Conservation (phyloP, 2,797 vertebrate genomes). For the Sebastes flavidus region DNA sequence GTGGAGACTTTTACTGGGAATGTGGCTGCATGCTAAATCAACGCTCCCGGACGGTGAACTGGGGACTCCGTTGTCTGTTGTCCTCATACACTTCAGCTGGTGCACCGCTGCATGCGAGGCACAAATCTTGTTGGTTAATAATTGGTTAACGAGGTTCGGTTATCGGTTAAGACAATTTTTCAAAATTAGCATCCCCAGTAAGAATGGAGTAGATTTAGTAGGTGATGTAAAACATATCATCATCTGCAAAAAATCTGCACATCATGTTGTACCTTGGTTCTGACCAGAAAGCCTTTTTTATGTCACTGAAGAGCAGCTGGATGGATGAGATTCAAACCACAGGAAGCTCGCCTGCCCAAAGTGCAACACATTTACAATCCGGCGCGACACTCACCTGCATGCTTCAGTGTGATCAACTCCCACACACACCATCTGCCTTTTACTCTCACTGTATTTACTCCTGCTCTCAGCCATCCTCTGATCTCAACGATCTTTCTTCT, state of each 20-base stretch:
- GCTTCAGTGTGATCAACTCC: constrained; percentile 22
- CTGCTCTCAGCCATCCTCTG: neutral
- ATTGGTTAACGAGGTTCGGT: no score
- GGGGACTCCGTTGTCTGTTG: no score
- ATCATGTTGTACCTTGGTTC: neutral
- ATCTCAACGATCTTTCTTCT: neutral
- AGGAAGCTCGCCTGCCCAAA: constrained; percentile 16
- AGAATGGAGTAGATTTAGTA: neutral
- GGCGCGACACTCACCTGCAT: constrained; percentile 21
- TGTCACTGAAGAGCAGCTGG: constrained; percentile 2
- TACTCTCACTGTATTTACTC: constrained; percentile 19
- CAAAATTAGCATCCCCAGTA: no score
- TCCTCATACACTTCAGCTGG: no score
- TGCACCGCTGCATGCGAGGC: no score
- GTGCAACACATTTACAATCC: constrained; percentile 13
- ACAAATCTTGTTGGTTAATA: no score
- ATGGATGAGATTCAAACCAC: neutral
- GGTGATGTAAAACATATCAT: neutral
- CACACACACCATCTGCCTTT: constrained; percentile 36
- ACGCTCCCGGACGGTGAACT: no score
- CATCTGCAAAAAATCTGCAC: neutral
- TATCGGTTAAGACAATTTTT: no score
- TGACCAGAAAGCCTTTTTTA: neutral
- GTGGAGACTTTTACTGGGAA: no score
- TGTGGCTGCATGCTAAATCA: no score